phyloP scores from a whole-genome alignment of 2,113 vertebrate genomes.

The Antennarius striatus region DNA sequence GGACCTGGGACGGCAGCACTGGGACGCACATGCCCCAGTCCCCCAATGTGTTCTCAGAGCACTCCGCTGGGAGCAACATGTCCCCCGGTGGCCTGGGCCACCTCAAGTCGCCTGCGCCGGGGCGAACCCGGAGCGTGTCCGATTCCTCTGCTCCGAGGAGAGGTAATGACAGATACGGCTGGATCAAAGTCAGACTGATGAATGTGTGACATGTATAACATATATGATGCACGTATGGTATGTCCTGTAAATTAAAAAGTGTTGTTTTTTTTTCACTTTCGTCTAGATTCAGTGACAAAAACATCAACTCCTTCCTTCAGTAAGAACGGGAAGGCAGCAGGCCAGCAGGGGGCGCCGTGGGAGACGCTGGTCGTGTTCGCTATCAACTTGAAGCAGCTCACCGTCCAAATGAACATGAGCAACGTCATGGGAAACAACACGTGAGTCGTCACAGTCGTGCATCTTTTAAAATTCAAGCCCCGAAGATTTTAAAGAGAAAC shows the following conservation, averaged over 20 bases:
- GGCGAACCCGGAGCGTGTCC: conserved; percentile 91
- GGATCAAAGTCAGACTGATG: neutral
- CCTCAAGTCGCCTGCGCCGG: conserved; percentile 90
- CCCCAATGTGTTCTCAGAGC: conserved; percentile 88
- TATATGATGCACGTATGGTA: neutral
- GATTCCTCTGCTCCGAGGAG: conserved; percentile 93
- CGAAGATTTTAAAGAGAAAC: too few relatives aligned
- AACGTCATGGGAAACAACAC: conserved; percentile 99
- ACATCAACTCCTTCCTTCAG: conserved; percentile 89
- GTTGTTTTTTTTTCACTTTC: neutral
- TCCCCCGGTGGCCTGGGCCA: conserved; percentile 85
- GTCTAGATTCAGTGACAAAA: conserved; percentile 89
- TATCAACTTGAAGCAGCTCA: conserved; percentile 96
- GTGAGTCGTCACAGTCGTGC: conserved; percentile 75
- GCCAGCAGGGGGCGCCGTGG: conserved; percentile 93
- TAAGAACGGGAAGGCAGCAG: conserved; percentile 88
- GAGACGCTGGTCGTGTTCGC: conserved; percentile 98
- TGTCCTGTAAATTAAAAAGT: neutral
- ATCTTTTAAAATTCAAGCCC: too few relatives aligned
- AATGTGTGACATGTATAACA: neutral
- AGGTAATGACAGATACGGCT: conserved; percentile 74
- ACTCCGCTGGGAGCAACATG: conserved; percentile 83
- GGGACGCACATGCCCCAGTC: conserved; percentile 86
- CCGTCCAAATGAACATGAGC: conserved; percentile 99
- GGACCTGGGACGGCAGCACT: conserved; percentile 91